Conservation (phyloP, 1,140 invertebrate species). For the Lethrus apterus region DNA sequence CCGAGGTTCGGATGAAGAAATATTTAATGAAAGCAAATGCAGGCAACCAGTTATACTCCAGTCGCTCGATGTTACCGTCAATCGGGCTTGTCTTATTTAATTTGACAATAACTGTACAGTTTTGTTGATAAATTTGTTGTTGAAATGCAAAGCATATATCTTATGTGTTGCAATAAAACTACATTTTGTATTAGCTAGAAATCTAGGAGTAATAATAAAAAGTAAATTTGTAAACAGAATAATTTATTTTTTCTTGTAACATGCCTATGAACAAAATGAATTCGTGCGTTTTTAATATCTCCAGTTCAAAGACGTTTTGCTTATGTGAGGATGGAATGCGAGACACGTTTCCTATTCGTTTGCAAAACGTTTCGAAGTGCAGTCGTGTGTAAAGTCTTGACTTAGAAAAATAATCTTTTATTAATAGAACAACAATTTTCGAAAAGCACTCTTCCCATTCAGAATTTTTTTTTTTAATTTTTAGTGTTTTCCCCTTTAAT, state of each 20-base stretch:
- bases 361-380: slow-evolving; percentile 9
- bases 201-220: too few species aligned
- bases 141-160: too few species aligned
- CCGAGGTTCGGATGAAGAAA: too few species aligned
- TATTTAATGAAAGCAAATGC: too few species aligned
- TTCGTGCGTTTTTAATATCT: slow-evolving; percentile 5
- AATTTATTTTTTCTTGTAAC: slow-evolving; percentile 15
- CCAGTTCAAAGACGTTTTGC: slow-evolving; percentile 7
- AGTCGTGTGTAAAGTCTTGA: slow-evolving; percentile 7
- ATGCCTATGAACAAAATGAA: slow-evolving; percentile 12
- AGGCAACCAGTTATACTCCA: too few species aligned
- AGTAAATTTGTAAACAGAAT: slow-evolving; percentile 6
- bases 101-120: too few species aligned
- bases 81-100: too few species aligned
- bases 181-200: too few species aligned
- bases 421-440: slow-evolving; percentile 20
- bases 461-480: not conserved
- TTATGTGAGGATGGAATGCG: slow-evolving; percentile 23
- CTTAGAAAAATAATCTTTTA: slow-evolving; percentile 20
- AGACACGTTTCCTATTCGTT: slow-evolving; percentile 25
- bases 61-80: too few species aligned
- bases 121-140: too few species aligned
- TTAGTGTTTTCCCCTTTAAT: slow-evolving; percentile 1
- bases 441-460: slow-evolving; percentile 15
- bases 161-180: too few species aligned